Base-by-base conservation (phyloP, 2,888 invertebrate species). In the Sesia apiformis region DNA sequence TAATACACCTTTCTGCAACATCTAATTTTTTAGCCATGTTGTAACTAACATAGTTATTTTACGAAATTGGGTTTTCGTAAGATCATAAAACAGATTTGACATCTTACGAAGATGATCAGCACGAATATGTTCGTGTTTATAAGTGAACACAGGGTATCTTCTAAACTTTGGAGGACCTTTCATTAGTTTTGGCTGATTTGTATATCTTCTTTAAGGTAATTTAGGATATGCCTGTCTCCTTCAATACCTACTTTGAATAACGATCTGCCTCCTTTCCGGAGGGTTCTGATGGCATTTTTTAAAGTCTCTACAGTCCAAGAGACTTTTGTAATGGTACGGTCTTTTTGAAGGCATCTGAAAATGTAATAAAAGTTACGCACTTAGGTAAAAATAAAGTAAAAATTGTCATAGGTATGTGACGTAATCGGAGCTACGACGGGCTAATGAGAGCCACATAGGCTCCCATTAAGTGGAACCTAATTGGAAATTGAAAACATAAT, bases 71-170 rank as follows among this genome's bases (percentile, higher is more conserved):
- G 51, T 57, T 55, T 58, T 63, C 52, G 61, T 62, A 55, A 63
- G 56, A 51, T 58, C 61, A 43, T 64, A 63, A 60, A 61, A 61
- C 57, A 60, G 61, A 53, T 62, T 64, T 59, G 63, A 60, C 62
- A 62, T 59, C 39, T 38, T 59, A 41, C 53, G 58, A 50, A 65
- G 57, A 59, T 63, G 60, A 54, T 59, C 42, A 58, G 58, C 63
- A 58, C 60, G 56, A 54, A 59, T 61, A 49, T 51, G 39, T 61
- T 63, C 61, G 60, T 62, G 62, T 55, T 56, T 60, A 50, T 42
- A 54, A 57, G 52, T 63, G 52, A 64, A 64, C 53, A 62, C 62
- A 58, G 63, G 55, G 38, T 38, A 57, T 51, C 62, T 57, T 58
- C 58, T 58, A 53, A 61, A 58, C 42, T 60, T 59, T 51, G 60